These are phyloP conservation scores for Philopotamus ludificatus DNA, from an alignment of 1,140 invertebrate genomes.

Conservation along the genomic window DNA sequence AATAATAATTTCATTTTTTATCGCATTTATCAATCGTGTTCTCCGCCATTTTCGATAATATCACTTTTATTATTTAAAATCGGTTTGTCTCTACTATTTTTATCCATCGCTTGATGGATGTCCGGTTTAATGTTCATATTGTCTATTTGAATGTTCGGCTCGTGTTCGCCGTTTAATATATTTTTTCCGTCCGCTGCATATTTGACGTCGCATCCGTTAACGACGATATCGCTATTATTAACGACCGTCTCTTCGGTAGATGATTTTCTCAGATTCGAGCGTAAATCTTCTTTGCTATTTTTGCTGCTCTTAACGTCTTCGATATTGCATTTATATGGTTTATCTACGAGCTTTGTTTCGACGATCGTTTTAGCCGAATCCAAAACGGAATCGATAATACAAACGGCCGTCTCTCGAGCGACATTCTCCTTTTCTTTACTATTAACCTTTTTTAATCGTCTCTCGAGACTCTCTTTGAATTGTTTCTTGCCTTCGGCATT, in stretches of 20 bases:
- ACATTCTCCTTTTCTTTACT: conserved; percentile 23
- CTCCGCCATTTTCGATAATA: too few relatives aligned
- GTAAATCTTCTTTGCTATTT: neutral
- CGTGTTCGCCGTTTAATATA: too few relatives aligned
- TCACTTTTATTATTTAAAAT: too few relatives aligned
- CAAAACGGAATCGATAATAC: conserved; percentile 36
- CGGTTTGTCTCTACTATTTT: too few relatives aligned
- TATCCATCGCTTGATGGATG: too few relatives aligned
- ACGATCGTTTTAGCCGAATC: conserved; percentile 41
- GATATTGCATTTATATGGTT: conserved; percentile 32
- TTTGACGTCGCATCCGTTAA: neutral
- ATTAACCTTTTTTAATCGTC: conserved; percentile 15
- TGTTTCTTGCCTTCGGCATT: conserved; percentile 5
- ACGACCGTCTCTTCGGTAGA: neutral
- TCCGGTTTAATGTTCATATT: too few relatives aligned
- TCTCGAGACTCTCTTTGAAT: conserved; percentile 8
- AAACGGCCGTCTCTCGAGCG: conserved; percentile 34
- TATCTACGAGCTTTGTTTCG: conserved; percentile 23
- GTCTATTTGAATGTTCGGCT: too few relatives aligned
- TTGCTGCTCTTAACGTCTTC: neutral
- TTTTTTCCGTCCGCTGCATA: too few relatives aligned
- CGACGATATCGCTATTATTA: neutral
- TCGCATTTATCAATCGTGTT: too few relatives aligned
- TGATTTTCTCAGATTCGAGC: neutral
- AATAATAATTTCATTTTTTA: too few relatives aligned